Percentiles rank a stretch among this genome's conserved stretches.
phyloP scores from a whole-genome alignment of 2,888 invertebrate genomes.

The Himalopsyche tibetana region DNA sequence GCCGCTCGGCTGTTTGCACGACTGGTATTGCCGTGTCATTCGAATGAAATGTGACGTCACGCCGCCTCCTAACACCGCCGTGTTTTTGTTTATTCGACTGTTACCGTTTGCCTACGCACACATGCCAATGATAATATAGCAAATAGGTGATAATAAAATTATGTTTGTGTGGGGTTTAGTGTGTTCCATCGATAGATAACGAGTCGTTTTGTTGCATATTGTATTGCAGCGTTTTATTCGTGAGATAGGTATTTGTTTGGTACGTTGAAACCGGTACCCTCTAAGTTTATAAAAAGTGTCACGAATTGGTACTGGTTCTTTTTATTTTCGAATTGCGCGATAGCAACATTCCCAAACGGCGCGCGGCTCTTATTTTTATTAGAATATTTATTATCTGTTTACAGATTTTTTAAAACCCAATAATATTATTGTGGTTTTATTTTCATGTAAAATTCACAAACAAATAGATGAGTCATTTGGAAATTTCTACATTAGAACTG shows the following conservation, averaged over 20 bases:
- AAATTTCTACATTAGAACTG: too few species aligned
- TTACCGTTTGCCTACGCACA: conserved; percentile 35
- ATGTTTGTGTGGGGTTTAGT: conserved; percentile 23
- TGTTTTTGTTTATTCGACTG: conserved; percentile 40
- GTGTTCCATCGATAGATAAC: conserved; percentile 2
- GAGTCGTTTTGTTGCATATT: neutral
- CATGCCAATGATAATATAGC: conserved; percentile 1
- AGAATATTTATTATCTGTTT: conserved; percentile 6
- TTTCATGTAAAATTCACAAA: neutral
- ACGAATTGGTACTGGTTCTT: conserved; percentile 4
- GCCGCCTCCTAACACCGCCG: conserved; percentile 5
- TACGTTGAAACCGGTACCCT: neutral
- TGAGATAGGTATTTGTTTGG: neutral
- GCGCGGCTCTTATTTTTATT: neutral
- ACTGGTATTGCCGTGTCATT: conserved; percentile 18
- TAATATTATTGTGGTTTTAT: neutral
- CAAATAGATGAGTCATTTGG: too few species aligned
- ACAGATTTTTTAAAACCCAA: neutral
- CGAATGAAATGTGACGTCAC: conserved; percentile 28
- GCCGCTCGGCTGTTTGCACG: conserved; percentile 8
- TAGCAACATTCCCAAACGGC: conserved; percentile 3
- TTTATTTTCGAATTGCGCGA: conserved; percentile 5
- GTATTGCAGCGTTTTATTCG: neutral
- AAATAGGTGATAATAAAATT: conserved; percentile 10
- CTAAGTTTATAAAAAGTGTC: conserved; percentile 26